Conservation (phyloP, 2,113 vertebrate genomes). For the Eidolon helvum region DNA sequence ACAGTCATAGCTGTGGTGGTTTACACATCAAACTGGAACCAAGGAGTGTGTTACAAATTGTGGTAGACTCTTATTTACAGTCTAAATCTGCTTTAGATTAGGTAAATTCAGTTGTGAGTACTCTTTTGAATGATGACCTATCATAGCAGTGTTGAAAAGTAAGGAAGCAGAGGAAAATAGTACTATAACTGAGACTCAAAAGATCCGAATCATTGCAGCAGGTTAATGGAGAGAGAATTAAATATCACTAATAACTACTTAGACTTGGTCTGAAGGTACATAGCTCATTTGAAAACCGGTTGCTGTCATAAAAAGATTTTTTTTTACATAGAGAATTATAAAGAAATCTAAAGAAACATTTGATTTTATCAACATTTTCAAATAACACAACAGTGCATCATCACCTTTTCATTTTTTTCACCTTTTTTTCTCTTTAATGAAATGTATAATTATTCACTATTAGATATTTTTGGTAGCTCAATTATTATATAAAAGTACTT, state of each 20-base stretch:
- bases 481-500: not conserved
- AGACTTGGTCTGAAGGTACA: not conserved
- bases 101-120: not conserved
- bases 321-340: not conserved
- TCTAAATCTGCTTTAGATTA: not conserved
- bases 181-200: not conserved
- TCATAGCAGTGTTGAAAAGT: not conserved
- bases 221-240: not conserved
- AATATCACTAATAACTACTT: not conserved
- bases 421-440: not conserved
- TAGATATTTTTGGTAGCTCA: not conserved
- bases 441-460: not conserved
- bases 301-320: not conserved
- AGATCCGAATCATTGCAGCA: not conserved
- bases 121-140: not conserved
- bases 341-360: not conserved
- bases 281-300: not conserved
- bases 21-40: not conserved
- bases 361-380: not conserved
- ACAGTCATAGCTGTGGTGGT: fast-evolving
- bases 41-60: not conserved
- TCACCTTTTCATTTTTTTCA: not conserved
- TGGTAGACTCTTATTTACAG: not conserved
- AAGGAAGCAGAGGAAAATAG: not conserved
- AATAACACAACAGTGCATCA: not conserved